Conservation (phyloP, 2,113 vertebrate genomes). For the Antechinus stuartii region DNA sequence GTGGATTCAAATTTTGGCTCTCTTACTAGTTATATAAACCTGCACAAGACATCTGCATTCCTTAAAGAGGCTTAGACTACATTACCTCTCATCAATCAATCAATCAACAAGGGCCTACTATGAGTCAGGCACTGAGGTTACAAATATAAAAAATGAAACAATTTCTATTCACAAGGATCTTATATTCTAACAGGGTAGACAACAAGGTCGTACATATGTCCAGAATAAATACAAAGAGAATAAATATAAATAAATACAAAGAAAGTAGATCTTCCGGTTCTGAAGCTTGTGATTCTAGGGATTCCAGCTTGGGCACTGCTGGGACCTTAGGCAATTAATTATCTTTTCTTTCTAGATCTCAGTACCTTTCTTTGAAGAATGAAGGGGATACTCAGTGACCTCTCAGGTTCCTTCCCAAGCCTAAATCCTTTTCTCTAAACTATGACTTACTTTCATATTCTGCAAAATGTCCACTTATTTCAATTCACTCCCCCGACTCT, state of each 20-base stretch:
- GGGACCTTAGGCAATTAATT: not conserved
- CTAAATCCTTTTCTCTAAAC: not conserved
- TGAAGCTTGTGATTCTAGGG: not conserved
- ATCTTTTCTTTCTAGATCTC: not conserved
- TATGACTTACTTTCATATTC: not conserved
- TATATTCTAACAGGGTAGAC: not conserved
- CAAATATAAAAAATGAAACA: not conserved
- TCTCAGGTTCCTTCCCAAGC: not conserved
- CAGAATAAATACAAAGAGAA: not conserved
- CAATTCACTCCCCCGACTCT: not conserved
- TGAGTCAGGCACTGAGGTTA: not conserved
- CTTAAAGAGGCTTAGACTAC: not conserved
- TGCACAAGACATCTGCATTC: not conserved
- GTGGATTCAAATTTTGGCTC: not conserved
- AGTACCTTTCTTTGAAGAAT: not conserved
- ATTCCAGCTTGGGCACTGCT: not conserved
- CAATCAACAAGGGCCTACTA: not conserved
- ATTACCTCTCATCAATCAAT: not conserved
- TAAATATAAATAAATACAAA: not conserved
- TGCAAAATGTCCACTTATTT: not conserved
- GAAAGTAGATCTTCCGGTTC: not conserved
- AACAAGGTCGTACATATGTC: not conserved
- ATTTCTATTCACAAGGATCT: not conserved
- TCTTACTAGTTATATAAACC: not conserved
- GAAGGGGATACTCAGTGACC: not conserved